phyloP scores from a whole-genome alignment of 1,140 invertebrate species.

The Meloidogyne hapla region DNA sequence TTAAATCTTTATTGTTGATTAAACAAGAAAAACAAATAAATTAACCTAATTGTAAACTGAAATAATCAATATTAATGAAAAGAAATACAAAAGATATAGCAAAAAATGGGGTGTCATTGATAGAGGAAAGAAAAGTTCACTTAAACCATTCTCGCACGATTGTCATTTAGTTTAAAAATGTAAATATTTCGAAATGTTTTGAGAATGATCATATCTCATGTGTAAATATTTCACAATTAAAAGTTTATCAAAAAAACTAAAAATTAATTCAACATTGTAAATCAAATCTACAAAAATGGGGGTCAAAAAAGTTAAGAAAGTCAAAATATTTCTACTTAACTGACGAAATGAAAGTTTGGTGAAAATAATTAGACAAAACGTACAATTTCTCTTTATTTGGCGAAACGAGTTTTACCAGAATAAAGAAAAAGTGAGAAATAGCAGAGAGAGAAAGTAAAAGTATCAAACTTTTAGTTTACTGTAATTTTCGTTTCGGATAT shows the following conservation, averaged over 20 bases:
- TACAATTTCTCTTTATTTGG: not conserved
- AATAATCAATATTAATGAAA: not conserved
- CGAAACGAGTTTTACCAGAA: not conserved
- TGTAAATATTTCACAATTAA: no score
- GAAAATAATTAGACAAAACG: not conserved
- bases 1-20: slow-evolving; percentile 9
- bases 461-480: slow-evolving; percentile 10
- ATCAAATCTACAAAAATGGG: not conserved
- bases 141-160: no score
- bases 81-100: no score
- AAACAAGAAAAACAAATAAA: slow-evolving; percentile 9
- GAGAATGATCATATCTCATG: no score
- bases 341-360: not conserved
- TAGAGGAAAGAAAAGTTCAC: no score
- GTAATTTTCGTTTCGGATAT: slow-evolving; percentile 2
- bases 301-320: not conserved
- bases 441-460: not conserved
- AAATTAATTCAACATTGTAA: not conserved
- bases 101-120: no score
- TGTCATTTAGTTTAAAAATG: no score
- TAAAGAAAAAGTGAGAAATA: not conserved
- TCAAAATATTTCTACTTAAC: not conserved
- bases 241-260: no score
- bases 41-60: not conserved
- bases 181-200: no score